Conservation (phyloP, 1,140 invertebrate genomes). For the Drosophila kurseongensis region DNA sequence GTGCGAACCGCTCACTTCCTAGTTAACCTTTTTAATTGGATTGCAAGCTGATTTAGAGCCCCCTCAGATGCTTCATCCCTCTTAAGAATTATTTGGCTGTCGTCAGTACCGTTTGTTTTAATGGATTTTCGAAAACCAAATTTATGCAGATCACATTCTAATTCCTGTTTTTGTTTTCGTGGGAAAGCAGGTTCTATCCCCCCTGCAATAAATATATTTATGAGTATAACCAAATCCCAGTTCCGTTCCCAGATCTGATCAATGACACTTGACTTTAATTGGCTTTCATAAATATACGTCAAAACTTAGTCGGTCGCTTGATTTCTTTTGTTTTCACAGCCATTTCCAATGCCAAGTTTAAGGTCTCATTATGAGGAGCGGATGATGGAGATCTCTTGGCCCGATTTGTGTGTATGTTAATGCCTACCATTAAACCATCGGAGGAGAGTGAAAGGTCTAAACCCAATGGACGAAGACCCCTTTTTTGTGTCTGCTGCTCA, state of each 20-base stretch:
- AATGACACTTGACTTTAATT: slow-evolving; percentile 44
- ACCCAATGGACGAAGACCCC: slow-evolving; percentile 49
- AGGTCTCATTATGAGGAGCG: slow-evolving; percentile 34
- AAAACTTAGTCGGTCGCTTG: not conserved
- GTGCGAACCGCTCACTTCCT: slow-evolving; percentile 33
- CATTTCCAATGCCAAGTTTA: slow-evolving; percentile 72
- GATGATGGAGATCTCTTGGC: slow-evolving; percentile 30
- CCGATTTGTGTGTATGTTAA: slow-evolving; percentile 44
- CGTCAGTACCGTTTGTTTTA: slow-evolving; percentile 40
- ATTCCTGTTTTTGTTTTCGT: slow-evolving; percentile 47
- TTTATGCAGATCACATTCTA: slow-evolving; percentile 33
- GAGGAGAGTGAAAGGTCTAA: slow-evolving; percentile 71
- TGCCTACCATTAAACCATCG: slow-evolving; percentile 27
- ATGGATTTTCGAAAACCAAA: slow-evolving; percentile 34
- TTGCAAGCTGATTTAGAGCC: slow-evolving; percentile 24
- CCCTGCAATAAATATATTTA: not conserved
- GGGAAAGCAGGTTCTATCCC: slow-evolving; percentile 46
- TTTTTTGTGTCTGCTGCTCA: slow-evolving; percentile 31
- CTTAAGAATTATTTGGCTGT: slow-evolving; percentile 26
- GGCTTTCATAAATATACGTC: slow-evolving; percentile 38
- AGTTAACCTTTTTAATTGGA: slow-evolving; percentile 18
- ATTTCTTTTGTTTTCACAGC: slow-evolving; percentile 6
- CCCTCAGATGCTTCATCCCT: slow-evolving; percentile 2
- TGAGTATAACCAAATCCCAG: slow-evolving; percentile 27
- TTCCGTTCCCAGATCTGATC: slow-evolving; percentile 51